A percentile compares a stretch with the other conserved stretches of the same genome.
Evolutionary conservation across 2,888 invertebrate species (phyloP).

Genomic region (Hydriomena furcata): DNA sequence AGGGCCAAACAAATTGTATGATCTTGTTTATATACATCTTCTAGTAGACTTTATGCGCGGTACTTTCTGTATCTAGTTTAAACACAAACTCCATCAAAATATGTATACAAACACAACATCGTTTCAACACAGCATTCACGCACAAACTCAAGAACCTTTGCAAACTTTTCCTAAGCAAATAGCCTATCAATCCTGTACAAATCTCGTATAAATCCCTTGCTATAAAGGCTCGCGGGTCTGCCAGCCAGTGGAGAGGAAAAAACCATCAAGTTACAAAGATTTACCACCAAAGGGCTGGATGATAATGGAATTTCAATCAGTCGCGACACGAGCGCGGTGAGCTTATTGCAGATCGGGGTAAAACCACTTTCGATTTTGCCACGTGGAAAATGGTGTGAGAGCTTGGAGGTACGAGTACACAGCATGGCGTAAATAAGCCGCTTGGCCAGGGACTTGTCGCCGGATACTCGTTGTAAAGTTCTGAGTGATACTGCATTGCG

Average conservation of each 20-base stretch:
- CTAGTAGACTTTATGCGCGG: too few relatives aligned
- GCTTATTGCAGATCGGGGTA: slow-evolving; percentile 44
- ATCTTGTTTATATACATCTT: too few relatives aligned
- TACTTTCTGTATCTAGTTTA: neutral
- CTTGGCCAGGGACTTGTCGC: too few relatives aligned
- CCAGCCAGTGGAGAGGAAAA: slow-evolving; percentile 64
- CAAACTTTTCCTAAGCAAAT: slow-evolving; percentile 36
- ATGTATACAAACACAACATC: slow-evolving; percentile 5
- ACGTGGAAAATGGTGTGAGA: slow-evolving; percentile 14
- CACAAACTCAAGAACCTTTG: slow-evolving; percentile 6
- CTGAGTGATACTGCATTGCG: too few relatives aligned
- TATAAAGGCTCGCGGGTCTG: slow-evolving; percentile 58
- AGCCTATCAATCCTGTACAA: slow-evolving; percentile 53
- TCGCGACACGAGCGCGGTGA: slow-evolving; percentile 38
- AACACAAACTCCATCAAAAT: slow-evolving; percentile 1
- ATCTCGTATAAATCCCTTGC: slow-evolving; percentile 57
- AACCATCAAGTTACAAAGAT: slow-evolving; percentile 67
- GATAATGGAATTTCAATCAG: slow-evolving; percentile 82
- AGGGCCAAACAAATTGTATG: too few relatives aligned
- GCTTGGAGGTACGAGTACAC: too few relatives aligned
- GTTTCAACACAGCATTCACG: neutral
- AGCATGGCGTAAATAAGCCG: neutral
- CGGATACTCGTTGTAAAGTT: too few relatives aligned
- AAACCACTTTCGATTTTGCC: slow-evolving; percentile 15
- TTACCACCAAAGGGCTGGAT: slow-evolving; percentile 69